A percentile compares a stretch with the other conserved stretches of the same genome.
phyloP scores from a whole-genome alignment of 1,140 invertebrate genomes.

The Hylaeus anthracinus region DNA sequence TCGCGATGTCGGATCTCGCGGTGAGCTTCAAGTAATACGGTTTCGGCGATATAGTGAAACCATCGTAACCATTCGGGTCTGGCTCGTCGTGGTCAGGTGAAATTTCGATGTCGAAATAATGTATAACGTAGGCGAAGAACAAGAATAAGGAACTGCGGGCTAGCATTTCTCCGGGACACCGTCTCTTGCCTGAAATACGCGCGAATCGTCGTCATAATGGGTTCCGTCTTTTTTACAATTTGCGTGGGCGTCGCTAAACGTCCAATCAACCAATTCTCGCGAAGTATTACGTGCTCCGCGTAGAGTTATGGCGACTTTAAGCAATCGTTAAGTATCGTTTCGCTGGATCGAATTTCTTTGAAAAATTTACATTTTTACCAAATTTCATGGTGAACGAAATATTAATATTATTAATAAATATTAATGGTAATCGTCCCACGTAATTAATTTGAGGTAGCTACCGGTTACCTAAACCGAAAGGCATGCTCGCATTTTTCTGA shows the following conservation, averaged over 20 bases:
- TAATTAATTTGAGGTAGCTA: too few species aligned
- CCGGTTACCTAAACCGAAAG: conserved; percentile 86
- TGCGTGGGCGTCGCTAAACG: not conserved
- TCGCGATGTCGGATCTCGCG: conserved; percentile 12
- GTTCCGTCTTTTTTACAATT: not conserved
- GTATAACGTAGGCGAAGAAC: conserved; percentile 81
- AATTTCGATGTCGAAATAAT: conserved; percentile 80
- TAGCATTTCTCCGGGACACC: conserved; percentile 84
- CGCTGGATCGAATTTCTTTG: too few species aligned
- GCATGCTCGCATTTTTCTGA: conserved; percentile 83
- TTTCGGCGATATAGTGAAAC: conserved; percentile 81
- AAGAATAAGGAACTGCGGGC: conserved; percentile 83
- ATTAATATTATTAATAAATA: too few species aligned
- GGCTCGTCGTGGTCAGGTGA: conserved; percentile 70
- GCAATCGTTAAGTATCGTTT: too few species aligned
- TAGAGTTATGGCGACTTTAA: too few species aligned
- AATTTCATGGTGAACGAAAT: too few species aligned
- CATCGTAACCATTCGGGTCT: conserved; percentile 76
- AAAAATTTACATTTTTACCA: too few species aligned
- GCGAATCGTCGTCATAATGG: not conserved
- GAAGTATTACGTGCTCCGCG: too few species aligned
- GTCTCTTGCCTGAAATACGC: conserved; percentile 81
- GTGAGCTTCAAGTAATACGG: conserved; percentile 75
- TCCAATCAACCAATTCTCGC: too few species aligned
- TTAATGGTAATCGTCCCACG: too few species aligned